Conservation (phyloP, 2,113 vertebrate genomes). For the Ondatra zibethicus region DNA sequence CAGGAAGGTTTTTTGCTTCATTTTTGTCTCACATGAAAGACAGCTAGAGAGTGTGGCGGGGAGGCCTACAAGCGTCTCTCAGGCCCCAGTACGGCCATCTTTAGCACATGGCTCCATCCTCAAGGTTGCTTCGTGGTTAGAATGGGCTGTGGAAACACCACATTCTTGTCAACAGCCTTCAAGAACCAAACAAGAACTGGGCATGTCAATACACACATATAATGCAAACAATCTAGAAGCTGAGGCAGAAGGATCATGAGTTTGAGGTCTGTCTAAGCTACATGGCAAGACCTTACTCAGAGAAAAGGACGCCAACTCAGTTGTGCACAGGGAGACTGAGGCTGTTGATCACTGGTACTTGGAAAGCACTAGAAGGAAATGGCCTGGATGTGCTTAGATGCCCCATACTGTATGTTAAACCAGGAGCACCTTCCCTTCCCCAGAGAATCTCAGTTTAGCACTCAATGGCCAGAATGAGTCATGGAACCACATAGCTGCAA, state of each 20-base stretch:
- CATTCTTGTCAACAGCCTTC: not conserved
- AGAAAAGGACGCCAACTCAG: not conserved
- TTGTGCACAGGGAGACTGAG: accelerated
- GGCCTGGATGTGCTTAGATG: not conserved
- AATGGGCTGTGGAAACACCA: no score
- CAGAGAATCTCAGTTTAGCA: not conserved
- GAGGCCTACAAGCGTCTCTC: not conserved
- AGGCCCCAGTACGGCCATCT: not conserved
- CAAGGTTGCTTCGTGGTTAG: not conserved
- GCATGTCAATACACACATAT: no score
- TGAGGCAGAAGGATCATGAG: not conserved
- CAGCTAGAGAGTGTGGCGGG: not conserved
- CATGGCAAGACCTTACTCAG: not conserved
- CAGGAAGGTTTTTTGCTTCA: not conserved
- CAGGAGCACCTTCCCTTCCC: not conserved
- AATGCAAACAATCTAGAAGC: not conserved
- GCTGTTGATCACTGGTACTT: not conserved
- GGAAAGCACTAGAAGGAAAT: not conserved
- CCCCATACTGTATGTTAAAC: not conserved
- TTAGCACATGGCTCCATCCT: not conserved
- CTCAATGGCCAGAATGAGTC: not conserved
- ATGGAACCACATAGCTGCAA: not conserved
- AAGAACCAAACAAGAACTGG: not conserved
- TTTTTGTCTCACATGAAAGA: not conserved
- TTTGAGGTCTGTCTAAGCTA: not conserved